A percentile compares a stretch with the other conserved stretches of the same genome.
Conservation (phyloP, 2,113 vertebrate species). For the Theristicus caerulescens region DNA sequence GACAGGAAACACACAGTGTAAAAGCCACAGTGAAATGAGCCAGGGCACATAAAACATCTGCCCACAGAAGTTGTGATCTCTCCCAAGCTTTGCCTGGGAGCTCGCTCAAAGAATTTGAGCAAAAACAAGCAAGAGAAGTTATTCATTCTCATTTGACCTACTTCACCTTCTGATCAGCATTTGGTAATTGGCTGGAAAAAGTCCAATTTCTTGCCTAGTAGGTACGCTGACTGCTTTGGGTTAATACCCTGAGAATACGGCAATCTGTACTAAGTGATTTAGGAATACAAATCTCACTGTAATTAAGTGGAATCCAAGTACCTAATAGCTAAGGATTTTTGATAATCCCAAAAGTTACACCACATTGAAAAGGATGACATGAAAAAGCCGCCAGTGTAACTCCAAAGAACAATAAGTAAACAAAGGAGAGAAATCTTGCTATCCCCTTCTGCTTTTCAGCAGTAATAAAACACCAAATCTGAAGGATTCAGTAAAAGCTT, state of each 20-base stretch:
- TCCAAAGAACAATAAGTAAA: background rate
- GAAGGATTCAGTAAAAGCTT: background rate
- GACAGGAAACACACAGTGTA: background rate
- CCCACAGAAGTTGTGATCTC: background rate
- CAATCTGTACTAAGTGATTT: background rate
- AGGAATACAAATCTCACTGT: background rate
- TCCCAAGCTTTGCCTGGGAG: background rate
- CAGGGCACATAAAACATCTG: conserved; percentile 43
- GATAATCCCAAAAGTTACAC: background rate
- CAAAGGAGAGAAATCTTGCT: background rate
- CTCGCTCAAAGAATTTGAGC: background rate
- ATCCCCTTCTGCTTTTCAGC: background rate
- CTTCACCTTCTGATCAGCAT: conserved; percentile 42
- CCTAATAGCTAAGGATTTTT: background rate
- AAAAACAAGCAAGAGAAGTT: background rate
- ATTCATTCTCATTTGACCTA: conserved; percentile 35
- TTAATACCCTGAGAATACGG: background rate
- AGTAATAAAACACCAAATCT: background rate
- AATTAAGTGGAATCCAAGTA: conserved; percentile 1
- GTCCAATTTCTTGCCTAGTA: conserved; percentile 5
- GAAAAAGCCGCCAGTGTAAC: background rate
- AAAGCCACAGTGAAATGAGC: background rate
- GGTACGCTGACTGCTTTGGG: background rate
- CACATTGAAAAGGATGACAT: background rate
- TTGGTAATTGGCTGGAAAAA: conserved; percentile 40